These are phyloP conservation scores for Listronotus oregonensis DNA, from an alignment of 1,140 invertebrate genomes.

Conservation along the genomic window DNA sequence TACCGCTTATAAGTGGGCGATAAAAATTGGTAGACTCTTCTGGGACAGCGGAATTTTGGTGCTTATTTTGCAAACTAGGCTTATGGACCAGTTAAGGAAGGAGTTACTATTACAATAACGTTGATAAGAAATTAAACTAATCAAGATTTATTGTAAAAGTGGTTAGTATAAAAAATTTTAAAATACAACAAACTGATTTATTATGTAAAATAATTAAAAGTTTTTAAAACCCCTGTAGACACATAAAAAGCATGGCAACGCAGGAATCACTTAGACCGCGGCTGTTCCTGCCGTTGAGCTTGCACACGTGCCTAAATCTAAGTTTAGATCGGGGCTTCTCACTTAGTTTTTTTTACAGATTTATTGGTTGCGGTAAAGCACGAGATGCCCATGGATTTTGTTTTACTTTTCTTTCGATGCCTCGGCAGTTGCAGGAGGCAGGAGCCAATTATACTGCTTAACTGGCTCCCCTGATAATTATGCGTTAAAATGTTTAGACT, in stretches of 20 bases:
- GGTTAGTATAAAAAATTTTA: too few relatives aligned
- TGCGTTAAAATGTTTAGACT: conserved; percentile 2
- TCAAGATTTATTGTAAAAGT: too few relatives aligned
- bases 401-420: conserved; percentile 22
- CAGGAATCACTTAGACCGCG: conserved; percentile 17
- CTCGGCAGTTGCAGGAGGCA: conserved; percentile 2
- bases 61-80: too few relatives aligned
- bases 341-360: conserved; percentile 23
- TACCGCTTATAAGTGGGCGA: too few relatives aligned
- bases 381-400: conserved; percentile 19
- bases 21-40: too few relatives aligned
- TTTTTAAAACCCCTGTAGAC: neutral
- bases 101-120: too few relatives aligned
- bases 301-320: conserved; percentile 36
- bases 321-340: conserved; percentile 17
- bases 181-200: neutral
- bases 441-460: neutral
- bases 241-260: conserved; percentile 13
- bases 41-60: too few relatives aligned
- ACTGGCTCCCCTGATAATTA: neutral
- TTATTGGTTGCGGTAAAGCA: conserved; percentile 15
- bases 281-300: conserved; percentile 17
- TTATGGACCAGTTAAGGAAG: too few relatives aligned
- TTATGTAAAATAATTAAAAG: neutral
- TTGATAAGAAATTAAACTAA: too few relatives aligned